phyloP scores from a whole-genome alignment of 2,797 vertebrate genomes.

The Sebastolobus alascanus region DNA sequence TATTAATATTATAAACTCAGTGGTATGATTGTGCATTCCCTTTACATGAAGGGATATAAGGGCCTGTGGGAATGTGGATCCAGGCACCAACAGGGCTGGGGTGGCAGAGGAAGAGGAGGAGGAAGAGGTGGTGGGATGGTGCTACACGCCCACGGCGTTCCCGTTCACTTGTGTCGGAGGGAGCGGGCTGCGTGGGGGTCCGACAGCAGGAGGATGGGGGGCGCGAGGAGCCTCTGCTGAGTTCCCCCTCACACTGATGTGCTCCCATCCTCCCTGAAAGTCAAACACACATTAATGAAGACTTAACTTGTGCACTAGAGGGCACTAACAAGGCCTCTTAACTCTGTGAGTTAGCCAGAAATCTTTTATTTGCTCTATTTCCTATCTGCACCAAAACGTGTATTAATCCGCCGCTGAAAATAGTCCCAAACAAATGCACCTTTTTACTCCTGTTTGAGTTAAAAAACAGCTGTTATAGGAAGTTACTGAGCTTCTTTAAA shows the following conservation, averaged over 20 bases:
- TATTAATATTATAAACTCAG: conserved; percentile 4
- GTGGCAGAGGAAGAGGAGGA: neutral
- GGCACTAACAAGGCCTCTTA: neutral
- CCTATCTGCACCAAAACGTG: neutral
- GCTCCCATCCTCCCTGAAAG: conserved; percentile 95
- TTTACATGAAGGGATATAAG: conserved; percentile 39
- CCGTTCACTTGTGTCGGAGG: conserved; percentile 80
- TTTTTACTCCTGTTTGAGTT: neutral
- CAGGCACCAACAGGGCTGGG: conserved; percentile 64
- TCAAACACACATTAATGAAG: neutral
- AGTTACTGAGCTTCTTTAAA: neutral
- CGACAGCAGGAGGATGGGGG: conserved; percentile 27
- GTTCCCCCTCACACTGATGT: conserved; percentile 93
- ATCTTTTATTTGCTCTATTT: neutral
- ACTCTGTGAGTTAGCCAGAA: neutral
- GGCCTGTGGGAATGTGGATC: conserved; percentile 32
- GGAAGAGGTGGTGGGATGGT: neutral
- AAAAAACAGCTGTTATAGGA: neutral
- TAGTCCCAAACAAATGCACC: neutral
- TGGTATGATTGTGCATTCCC: conserved; percentile 63
- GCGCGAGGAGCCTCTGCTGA: conserved; percentile 81
- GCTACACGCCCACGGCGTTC: conserved; percentile 79
- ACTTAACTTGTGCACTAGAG: conserved; percentile 14
- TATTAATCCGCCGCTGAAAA: neutral
- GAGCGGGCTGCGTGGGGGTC: conserved; percentile 62